Evolutionary conservation across 1,140 invertebrate genomes (phyloP).

Genomic region (Caenorhabditis tropicalis): DNA sequence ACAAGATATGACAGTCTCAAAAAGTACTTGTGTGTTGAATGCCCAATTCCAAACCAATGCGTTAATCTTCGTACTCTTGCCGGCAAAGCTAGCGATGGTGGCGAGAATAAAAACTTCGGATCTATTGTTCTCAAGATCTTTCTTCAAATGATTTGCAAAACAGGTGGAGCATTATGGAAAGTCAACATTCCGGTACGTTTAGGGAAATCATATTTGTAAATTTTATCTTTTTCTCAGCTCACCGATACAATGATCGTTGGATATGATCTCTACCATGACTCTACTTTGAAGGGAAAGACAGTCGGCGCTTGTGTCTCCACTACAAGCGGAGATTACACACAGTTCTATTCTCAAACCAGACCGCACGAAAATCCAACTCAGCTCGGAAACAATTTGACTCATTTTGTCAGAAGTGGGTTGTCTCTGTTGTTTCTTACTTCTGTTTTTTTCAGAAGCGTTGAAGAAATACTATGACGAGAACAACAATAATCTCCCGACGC

Average conservation of each 20-base stretch:
- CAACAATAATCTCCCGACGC: constrained; percentile 24
- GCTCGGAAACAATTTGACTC: constrained; percentile 46
- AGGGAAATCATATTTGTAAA: neutral
- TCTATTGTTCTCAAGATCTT: constrained; percentile 54
- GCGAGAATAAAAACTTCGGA: constrained; percentile 54
- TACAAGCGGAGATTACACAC: constrained; percentile 47
- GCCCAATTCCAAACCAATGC: constrained; percentile 44
- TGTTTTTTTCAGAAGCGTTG: constrained; percentile 40
- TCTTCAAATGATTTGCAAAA: constrained; percentile 54
- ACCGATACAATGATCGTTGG: constrained; percentile 46
- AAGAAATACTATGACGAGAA: constrained; percentile 46
- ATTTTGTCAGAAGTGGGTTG: constrained; percentile 49
- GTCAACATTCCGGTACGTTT: constrained; percentile 38
- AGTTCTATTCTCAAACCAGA: constrained; percentile 52
- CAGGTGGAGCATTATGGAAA: constrained; percentile 54
- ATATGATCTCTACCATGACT: constrained; percentile 54
- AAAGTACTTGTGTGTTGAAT: constrained; percentile 47
- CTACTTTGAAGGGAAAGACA: constrained; percentile 51
- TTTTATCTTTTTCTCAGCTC: neutral
- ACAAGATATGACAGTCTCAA: constrained; percentile 54
- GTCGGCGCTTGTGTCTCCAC: constrained; percentile 54
- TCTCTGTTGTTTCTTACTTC: neutral
- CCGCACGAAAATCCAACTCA: constrained; percentile 54
- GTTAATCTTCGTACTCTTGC: constrained; percentile 42
- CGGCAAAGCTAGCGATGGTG: constrained; percentile 14